Base-by-base conservation (phyloP, 2,888 invertebrate genomes). In the Drosophila anceps region DNA sequence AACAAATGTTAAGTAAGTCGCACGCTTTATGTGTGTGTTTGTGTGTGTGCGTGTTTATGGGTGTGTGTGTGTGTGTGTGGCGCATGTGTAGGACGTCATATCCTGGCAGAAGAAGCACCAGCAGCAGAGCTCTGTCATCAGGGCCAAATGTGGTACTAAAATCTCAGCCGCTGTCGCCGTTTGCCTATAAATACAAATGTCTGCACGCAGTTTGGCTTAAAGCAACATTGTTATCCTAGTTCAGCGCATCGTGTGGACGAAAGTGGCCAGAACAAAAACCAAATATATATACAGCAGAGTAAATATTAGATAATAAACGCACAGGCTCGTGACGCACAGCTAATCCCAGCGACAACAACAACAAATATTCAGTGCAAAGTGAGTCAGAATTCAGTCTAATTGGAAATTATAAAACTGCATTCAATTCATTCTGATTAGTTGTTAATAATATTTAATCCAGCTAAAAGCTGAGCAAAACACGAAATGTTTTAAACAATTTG, bases 141-240 rank as follows among this genome's bases (percentile, higher is more conserved):
- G 46, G 73, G 78, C 79, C 81, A 77, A 77, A 81, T 70, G 78
- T 64, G 79, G 57, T 57, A 82, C 76, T 79, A 79, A 89, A 89
- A 84, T 90, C 84, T 87, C 90, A 76, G 79, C 71, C 69, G 72
- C 65, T 59, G 82, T 67, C 66, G 65, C 76, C 63, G 54, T 73
- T 90, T 71, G 90, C 79, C 91, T 91, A 91, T 91, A 91, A 91
- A 91, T 92, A 92, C 92, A 87, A 91, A 90, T 80, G 91, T 81
- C 81, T 81, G 83, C 82, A 83, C 88, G 89, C 85, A 84, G 91
- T 80, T 79, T 82, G 77, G 85, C 86, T 91, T 91, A 91, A 91
- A 91, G 78, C 90, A 72, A 84, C 87, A 91, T 81, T 88, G 85
- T 91, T 91, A 91, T 91, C 89, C 90, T 88, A 90, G 92, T 81